A percentile compares a stretch with the other conserved stretches of the same genome.
These are phyloP conservation scores for Clepsis dumicolana DNA, from an alignment of 2,888 invertebrate genomes.

Conservation along the genomic window DNA sequence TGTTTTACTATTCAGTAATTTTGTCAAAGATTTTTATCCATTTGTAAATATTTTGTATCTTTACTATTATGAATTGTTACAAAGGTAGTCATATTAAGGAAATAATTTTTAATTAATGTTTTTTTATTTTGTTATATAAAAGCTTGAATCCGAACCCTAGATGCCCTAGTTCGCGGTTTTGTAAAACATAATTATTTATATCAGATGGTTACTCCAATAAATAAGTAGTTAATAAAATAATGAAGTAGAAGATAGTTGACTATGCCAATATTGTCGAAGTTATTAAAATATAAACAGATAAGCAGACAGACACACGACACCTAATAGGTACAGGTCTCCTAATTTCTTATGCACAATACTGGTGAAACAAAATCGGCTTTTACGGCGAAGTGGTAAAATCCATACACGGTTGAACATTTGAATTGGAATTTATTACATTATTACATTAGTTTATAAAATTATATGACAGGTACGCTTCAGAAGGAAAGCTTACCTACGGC, in stretches of 20 bases:
- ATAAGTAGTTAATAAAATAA: slow-evolving; percentile 9
- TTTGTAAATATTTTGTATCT: slow-evolving; percentile 42
- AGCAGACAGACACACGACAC: not conserved
- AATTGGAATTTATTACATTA: not conserved
- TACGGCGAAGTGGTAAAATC: too few relatives aligned
- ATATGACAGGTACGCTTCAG: slow-evolving; percentile 3
- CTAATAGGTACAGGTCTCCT: not conserved
- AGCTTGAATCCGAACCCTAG: slow-evolving; percentile 30
- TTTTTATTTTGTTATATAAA: slow-evolving; percentile 16
- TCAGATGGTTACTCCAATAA: slow-evolving; percentile 23
- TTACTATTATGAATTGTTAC: slow-evolving; percentile 41
- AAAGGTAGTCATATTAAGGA: slow-evolving; percentile 33
- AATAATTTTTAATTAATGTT: not conserved
- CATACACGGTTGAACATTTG: too few relatives aligned
- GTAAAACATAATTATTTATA: slow-evolving; percentile 27
- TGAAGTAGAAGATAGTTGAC: slow-evolving; percentile 3
- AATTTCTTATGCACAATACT: too few relatives aligned
- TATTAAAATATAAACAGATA: not conserved
- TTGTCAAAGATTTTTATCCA: slow-evolving; percentile 40
- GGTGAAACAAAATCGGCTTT: too few relatives aligned
- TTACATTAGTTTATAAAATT: not conserved
- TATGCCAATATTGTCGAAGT: not conserved
- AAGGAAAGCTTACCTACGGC: slow-evolving; percentile 24
- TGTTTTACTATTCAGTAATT: slow-evolving; percentile 37
- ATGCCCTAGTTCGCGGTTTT: slow-evolving; percentile 14